Conservation (phyloP, 2,888 invertebrate genomes). For the Cryptophagus acutangulus region DNA sequence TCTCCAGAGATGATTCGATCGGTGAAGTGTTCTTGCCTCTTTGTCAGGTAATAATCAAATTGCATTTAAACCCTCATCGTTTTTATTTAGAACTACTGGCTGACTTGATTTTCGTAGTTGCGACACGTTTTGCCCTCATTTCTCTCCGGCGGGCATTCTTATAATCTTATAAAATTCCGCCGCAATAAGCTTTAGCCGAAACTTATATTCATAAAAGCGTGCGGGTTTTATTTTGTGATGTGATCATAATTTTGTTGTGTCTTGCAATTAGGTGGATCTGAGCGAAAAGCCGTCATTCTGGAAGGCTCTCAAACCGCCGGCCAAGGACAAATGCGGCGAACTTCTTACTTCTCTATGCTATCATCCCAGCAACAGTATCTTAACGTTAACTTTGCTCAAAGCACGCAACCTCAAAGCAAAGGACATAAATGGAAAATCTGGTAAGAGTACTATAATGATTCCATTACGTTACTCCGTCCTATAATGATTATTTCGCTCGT, state of each 20-base stretch:
- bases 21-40: slow-evolving; percentile 89
- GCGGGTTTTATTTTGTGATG: no score
- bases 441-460: no score
- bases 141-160: not conserved
- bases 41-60: slow-evolving; percentile 65
- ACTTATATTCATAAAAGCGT: no score
- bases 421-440: slow-evolving; percentile 93
- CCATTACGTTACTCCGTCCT: no score
- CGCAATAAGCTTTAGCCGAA: not conserved
- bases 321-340: slow-evolving; percentile 91
- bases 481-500: slow-evolving; percentile 6
- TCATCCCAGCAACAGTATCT: slow-evolving; percentile 90
- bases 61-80: no score
- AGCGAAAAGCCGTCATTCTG: slow-evolving; percentile 92
- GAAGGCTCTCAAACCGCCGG: slow-evolving; percentile 87
- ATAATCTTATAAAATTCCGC: slow-evolving; percentile 4
- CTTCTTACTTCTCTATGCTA: slow-evolving; percentile 89
- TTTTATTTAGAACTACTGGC: no score
- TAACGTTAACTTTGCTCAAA: slow-evolving; percentile 86
- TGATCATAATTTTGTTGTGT: no score
- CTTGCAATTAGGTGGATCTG: slow-evolving; percentile 72
- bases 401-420: slow-evolving; percentile 93
- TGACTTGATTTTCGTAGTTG: no score
- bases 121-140: not conserved
- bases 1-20: slow-evolving; percentile 90